These are phyloP conservation scores for Paedocypris sp. DNA, from an alignment of 2,113 vertebrate genomes.

Conservation along the genomic window DNA sequence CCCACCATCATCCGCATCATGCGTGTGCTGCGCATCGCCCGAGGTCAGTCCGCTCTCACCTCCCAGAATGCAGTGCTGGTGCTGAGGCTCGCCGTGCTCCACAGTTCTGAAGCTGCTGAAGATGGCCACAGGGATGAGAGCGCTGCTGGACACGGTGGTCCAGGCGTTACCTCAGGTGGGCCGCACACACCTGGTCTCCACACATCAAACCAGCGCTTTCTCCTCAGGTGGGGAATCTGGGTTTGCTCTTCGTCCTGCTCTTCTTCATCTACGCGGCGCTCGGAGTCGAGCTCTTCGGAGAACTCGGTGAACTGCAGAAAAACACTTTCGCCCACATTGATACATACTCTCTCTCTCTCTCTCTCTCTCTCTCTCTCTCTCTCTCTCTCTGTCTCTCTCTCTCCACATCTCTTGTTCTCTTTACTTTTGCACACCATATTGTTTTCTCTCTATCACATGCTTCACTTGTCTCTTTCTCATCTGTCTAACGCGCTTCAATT, in stretches of 20 bases:
- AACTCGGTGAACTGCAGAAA: slow-evolving; percentile 49
- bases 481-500: no score
- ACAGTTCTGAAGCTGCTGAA: slow-evolving; percentile 89
- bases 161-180: slow-evolving; percentile 87
- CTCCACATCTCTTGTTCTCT: no score
- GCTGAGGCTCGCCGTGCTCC: no score
- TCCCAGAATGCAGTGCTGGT: no score
- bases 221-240: slow-evolving; percentile 60
- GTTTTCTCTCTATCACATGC: no score
- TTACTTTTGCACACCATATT: no score
- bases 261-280: slow-evolving; percentile 66
- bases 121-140: slow-evolving; percentile 96
- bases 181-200: slow-evolving; percentile 4
- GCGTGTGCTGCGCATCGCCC: slow-evolving; percentile 87
- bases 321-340: background rate
- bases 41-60: slow-evolving; percentile 60
- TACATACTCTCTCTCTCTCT: background rate
- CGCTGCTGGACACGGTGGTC: slow-evolving; percentile 88
- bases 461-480: no score
- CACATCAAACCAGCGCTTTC: slow-evolving; percentile 15
- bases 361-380: background rate
- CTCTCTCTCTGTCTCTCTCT: no score
- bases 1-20: slow-evolving; percentile 98
- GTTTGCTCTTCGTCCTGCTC: slow-evolving; percentile 62
- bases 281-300: slow-evolving; percentile 62